phyloP scores from a whole-genome alignment of 2,113 vertebrate species.

The Barnardius zonarius region DNA sequence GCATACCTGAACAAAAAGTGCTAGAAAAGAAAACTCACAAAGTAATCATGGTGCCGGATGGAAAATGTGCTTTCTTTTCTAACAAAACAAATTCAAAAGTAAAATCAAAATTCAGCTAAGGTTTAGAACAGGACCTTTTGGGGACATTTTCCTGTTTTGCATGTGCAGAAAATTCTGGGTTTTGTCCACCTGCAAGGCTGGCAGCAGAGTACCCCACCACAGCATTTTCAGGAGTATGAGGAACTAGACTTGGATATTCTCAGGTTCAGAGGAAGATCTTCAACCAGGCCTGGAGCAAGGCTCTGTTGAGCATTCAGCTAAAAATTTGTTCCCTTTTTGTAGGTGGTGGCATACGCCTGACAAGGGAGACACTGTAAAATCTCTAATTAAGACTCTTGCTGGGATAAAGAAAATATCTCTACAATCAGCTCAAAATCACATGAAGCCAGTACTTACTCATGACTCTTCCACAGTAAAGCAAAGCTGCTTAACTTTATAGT shows the following conservation, averaged over 20 bases:
- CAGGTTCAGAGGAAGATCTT: neutral
- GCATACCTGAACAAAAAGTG: neutral
- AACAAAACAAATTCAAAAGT: neutral
- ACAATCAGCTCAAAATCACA: neutral
- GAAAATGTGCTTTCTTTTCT: neutral
- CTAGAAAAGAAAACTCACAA: neutral
- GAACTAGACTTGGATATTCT: neutral
- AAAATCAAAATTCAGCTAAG: neutral
- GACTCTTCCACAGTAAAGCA: neutral
- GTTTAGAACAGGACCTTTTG: neutral
- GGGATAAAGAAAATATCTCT: neutral
- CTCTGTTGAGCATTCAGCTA: neutral
- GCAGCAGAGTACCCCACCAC: neutral
- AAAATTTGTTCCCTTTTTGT: neutral
- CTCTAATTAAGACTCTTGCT: neutral
- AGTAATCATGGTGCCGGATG: neutral
- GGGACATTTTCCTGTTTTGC: neutral
- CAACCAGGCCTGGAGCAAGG: neutral
- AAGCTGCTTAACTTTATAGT: neutral
- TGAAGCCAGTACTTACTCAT: neutral
- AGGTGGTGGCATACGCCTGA: neutral
- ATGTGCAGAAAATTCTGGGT: neutral
- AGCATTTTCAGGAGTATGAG: neutral
- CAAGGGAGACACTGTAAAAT: neutral
- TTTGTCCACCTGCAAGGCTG: neutral